Percentiles rank a stretch among this genome's conserved stretches.
These are phyloP conservation scores for Erpornis zantholeuca DNA, from an alignment of 2,113 vertebrate genomes.

Conservation along the genomic window DNA sequence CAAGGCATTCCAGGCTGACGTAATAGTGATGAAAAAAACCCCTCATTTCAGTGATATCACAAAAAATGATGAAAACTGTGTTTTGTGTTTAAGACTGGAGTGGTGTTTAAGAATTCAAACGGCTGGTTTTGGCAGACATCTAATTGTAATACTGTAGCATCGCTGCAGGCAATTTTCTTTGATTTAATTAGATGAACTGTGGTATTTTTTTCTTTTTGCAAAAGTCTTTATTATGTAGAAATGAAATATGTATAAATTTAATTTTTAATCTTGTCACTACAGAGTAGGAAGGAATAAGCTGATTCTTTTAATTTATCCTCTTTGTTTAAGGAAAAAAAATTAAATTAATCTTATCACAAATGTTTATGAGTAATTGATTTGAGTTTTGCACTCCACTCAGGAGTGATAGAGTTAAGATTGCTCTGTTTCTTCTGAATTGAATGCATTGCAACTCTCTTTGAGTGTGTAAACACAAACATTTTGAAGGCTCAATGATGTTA, in stretches of 20 bases:
- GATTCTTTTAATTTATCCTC: slow-evolving; percentile 81
- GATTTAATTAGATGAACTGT: slow-evolving; percentile 87
- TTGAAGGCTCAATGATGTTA: neutral
- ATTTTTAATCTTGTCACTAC: slow-evolving; percentile 86
- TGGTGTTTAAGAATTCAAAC: slow-evolving; percentile 67
- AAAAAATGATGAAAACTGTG: slow-evolving; percentile 53
- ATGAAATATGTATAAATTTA: slow-evolving; percentile 87
- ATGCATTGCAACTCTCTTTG: neutral
- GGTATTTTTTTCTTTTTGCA: slow-evolving; percentile 77
- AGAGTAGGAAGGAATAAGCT: slow-evolving; percentile 76
- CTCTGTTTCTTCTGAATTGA: neutral
- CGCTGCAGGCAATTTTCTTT: slow-evolving; percentile 81
- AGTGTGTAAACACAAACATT: neutral
- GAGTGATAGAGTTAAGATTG: slow-evolving; percentile 59
- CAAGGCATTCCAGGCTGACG: neutral
- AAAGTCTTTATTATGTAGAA: slow-evolving; percentile 84
- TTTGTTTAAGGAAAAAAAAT: slow-evolving; percentile 77
- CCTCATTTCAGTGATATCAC: slow-evolving; percentile 32
- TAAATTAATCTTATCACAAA: slow-evolving; percentile 78
- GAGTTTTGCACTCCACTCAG: slow-evolving; percentile 58
- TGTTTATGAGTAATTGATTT: slow-evolving; percentile 80
- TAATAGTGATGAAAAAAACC: neutral
- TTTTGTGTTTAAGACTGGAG: slow-evolving; percentile 62
- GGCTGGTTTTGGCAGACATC: slow-evolving; percentile 75
- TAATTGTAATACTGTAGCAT: slow-evolving; percentile 80